Base-by-base conservation (phyloP, 2,797 vertebrate species). In the Sebastolobus altivelis region DNA sequence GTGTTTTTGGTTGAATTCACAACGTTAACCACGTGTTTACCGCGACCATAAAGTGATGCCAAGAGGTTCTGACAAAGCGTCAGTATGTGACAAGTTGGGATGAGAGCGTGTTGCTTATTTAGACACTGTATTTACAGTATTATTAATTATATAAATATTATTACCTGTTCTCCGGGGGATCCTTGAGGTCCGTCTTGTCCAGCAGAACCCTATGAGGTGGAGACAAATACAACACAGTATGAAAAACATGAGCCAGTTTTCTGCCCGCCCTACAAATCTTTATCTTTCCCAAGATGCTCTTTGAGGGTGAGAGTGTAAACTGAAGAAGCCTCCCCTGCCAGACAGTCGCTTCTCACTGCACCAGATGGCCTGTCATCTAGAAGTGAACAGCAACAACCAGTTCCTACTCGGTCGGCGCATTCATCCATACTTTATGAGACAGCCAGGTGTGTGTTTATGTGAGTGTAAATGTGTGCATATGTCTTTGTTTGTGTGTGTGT, bases 171-270 rank as follows among this genome's bases (percentile, higher is more conserved):
- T 90, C 98, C 98, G 0, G 85, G 63, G 1, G 93, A 59, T 9
- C 98, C 98, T 2, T 96, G 89, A 25, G 97, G 85, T 18, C 98
- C 98, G 0, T 97, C 97, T 43, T 97, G 96, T 84, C 97, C 97
- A 66, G 96, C 78, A 6, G 96, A 94, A 35, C 98, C 98, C 98
- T 99, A 85, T 38, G 61, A 81, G 40, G 35, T 29, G 83, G 35
- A 79, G 25, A 72, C 31, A 69, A 67, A 65, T 27, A 70, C 18
- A 58, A 75, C 33, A 62, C 13, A 78, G 37, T 68, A 71, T 1
- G 43, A 77, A 81, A 68, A 68, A 90, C 27, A 72, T 66, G 27
- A 85, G 43, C 54, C 43, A 46, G 65, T 69, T 72, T 71, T 78
- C 22, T 69, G 29, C 37, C 69, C 6, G n/a, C 72, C 80, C 80